These are phyloP conservation scores for Desmophyllum pertusum DNA, from an alignment of 92 coral and sea anemone species.

Conservation along the genomic window DNA sequence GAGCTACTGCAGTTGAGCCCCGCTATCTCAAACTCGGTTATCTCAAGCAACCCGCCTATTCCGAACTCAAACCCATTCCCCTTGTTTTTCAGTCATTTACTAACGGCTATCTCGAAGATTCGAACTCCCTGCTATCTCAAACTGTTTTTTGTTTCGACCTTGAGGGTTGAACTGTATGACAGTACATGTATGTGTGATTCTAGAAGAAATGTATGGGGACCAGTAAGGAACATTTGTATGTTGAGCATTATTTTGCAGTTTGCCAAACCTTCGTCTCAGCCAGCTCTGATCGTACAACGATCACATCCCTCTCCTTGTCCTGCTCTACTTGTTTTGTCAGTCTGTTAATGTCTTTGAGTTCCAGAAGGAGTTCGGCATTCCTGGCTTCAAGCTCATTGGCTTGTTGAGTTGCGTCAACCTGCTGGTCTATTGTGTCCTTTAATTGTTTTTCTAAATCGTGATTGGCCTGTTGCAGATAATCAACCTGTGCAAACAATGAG, in stretches of 20 bases:
- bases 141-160: too few relatives aligned
- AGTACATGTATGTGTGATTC: not conserved
- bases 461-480: conserved; percentile 98
- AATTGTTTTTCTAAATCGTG: conserved; percentile 92
- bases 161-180: not conserved
- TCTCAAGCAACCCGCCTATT: too few relatives aligned
- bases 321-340: conserved; percentile 78
- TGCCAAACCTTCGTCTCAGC: conserved; percentile 80
- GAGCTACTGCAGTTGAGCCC: too few relatives aligned
- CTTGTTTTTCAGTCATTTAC: too few relatives aligned
- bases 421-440: conserved; percentile 71
- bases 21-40: too few relatives aligned
- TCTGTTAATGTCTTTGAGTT: conserved; percentile 82
- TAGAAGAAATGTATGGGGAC: not conserved
- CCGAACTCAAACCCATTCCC: too few relatives aligned
- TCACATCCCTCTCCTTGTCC: conserved; percentile 78
- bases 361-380: conserved; percentile 86
- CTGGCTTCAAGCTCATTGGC: conserved; percentile 77
- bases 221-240: not conserved
- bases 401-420: conserved; percentile 67
- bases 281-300: conserved; percentile 69
- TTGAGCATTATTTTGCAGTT: not conserved
- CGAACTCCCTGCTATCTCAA: too few relatives aligned
- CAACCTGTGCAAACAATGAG: conserved; percentile 63
- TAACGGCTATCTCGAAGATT: too few relatives aligned